Conservation (phyloP, 1,140 invertebrate species). For the Drosophila parabipectinata region DNA sequence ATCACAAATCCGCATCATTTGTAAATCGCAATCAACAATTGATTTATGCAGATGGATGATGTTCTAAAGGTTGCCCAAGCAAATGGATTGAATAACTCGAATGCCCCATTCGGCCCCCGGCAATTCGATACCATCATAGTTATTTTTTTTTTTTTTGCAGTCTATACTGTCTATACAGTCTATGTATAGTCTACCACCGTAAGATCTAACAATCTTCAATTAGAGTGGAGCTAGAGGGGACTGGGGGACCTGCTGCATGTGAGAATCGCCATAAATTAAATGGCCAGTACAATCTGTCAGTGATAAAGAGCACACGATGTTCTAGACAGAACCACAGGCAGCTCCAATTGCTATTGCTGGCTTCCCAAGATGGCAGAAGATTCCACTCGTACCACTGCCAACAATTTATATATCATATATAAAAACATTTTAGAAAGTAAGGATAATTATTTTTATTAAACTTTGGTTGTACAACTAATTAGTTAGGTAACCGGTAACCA, state of each 20-base stretch:
- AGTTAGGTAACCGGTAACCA: no score
- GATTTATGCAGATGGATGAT: conserved; percentile 58
- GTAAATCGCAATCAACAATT: conserved; percentile 48
- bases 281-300: conserved; percentile 59
- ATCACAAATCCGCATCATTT: conserved; percentile 39
- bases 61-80: conserved; percentile 47
- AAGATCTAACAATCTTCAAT: conserved; percentile 17
- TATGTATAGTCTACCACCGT: background rate
- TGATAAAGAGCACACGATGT: conserved; percentile 65
- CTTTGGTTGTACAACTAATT: background rate
- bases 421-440: background rate
- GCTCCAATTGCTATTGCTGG: conserved; percentile 50
- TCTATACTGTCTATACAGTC: background rate
- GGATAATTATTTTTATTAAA: background rate
- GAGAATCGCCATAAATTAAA: conserved; percentile 57
- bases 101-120: conserved; percentile 20
- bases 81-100: conserved; percentile 48
- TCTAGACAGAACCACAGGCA: conserved; percentile 44
- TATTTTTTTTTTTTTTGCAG: conserved; percentile 4
- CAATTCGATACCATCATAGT: conserved; percentile 34
- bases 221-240: conserved; percentile 6
- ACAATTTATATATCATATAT: background rate
- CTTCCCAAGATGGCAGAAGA: conserved; percentile 47
- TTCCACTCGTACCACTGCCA: background rate
- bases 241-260: conserved; percentile 19